phyloP scores from a whole-genome alignment of 2,113 vertebrate species.

The Chaenocephalus aceratus region DNA sequence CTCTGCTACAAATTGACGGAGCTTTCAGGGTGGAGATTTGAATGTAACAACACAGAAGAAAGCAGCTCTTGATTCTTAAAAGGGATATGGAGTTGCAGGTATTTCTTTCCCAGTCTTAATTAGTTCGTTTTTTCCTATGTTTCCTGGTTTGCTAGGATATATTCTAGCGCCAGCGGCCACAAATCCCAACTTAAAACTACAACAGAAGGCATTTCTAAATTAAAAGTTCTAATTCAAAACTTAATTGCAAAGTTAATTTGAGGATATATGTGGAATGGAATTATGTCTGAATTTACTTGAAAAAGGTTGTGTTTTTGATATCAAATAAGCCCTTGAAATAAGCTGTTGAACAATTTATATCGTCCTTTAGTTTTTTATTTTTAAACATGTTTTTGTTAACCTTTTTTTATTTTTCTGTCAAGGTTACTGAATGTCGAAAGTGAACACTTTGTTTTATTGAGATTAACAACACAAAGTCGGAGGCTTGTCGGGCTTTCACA shows the following conservation, averaged over 20 bases:
- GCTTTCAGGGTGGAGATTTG: constrained; percentile 49
- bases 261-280: constrained; percentile 37
- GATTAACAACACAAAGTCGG: constrained; percentile 47
- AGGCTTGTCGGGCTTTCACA: constrained; percentile 36
- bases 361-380: constrained; percentile 39
- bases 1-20: constrained; percentile 41
- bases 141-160: not conserved
- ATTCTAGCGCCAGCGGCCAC: not conserved
- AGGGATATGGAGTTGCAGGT: not conserved
- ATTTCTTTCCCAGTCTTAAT: constrained; percentile 38
- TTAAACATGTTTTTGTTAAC: constrained; percentile 10
- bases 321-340: constrained; percentile 72
- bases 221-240: constrained; percentile 7
- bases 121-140: not conserved
- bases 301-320: constrained; percentile 42
- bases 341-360: constrained; percentile 66
- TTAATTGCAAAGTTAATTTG: constrained; percentile 36
- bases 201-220: constrained; percentile 45
- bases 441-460: constrained; percentile 43
- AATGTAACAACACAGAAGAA: constrained; percentile 66
- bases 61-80: constrained; percentile 39
- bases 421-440: constrained; percentile 64
- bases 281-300: constrained; percentile 70
- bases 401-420: constrained; percentile 31
- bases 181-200: constrained; percentile 32